Base-by-base conservation (phyloP, 2,797 vertebrate genomes). In the Thunnus albacares region DNA sequence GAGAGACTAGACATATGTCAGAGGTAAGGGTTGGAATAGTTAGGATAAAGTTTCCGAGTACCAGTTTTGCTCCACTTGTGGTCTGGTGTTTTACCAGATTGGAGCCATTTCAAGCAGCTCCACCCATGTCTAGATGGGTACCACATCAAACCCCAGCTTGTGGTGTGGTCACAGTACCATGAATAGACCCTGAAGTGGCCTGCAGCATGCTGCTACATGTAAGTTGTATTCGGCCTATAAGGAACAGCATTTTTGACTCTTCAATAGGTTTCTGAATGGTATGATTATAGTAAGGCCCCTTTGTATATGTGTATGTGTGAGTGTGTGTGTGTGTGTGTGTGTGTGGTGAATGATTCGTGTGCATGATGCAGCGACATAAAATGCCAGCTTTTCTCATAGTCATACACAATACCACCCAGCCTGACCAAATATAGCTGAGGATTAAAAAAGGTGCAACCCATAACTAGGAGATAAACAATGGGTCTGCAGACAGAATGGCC, bases 381-480 rank as follows among this genome's bases (percentile, higher is more conserved):
- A 87, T 87, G 71, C 79, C 84, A 89, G 76, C 58, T 78, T 90
- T 87, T 82, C 79, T 66, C 81, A 83, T 85, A 88, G 52, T 80
- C 41, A 0, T 68, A 82, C 71, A 90, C 88, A 90, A 88, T 87
- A 79, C 70, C 80, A 87, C 81, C 83, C 69, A 90, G 82, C 66
- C 85, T 77, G 79, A 87, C 79, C 82, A 93, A 90, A 94, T 85
- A 93, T 84, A 89, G 88, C 80, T 38, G 64, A 69, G 61, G 71
- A 79, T 73, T 80, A 78, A 75, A 82, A 81, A 62, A 75, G 53
- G 66, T 77, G 72, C 72, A 70, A 85, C 84, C 85, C 82, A 85
- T 82, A 85, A 79, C 76, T 56, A 69, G 82, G 73, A 94, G 86
- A 88, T 90, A 85, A 90, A 95, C 90, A 94, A 94, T 92, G 84